phyloP scores from a whole-genome alignment of 2,113 vertebrate species.

The Isurus oxyrinchus region DNA sequence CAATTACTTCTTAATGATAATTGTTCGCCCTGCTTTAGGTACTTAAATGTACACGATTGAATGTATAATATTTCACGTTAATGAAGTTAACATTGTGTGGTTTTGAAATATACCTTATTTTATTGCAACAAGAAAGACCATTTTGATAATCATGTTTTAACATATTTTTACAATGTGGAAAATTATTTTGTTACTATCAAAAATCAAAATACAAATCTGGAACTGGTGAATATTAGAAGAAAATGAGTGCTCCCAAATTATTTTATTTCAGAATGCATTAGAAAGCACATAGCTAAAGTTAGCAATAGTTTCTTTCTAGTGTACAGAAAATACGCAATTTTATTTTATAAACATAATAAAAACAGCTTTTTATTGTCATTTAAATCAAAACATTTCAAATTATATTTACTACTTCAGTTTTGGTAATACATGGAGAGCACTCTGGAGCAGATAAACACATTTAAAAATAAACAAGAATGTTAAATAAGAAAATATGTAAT shows the following conservation, averaged over 20 bases:
- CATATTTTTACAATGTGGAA: background rate
- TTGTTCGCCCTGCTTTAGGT: background rate
- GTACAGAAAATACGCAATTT: background rate
- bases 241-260: background rate
- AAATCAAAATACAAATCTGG: background rate
- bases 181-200: background rate
- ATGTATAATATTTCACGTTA: background rate
- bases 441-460: background rate
- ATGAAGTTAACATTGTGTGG: background rate
- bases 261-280: background rate
- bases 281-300: background rate
- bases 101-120: background rate
- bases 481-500: background rate
- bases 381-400: background rate
- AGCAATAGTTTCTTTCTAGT: background rate
- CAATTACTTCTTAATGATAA: background rate
- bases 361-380: background rate
- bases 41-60: background rate
- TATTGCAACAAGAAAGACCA: background rate
- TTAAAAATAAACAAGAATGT: background rate
- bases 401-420: background rate
- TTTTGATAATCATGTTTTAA: background rate
- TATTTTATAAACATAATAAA: background rate
- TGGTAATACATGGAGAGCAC: background rate
- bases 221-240: background rate